Conservation (phyloP, 1,140 invertebrate genomes). For the Habropoda laboriosa region DNA sequence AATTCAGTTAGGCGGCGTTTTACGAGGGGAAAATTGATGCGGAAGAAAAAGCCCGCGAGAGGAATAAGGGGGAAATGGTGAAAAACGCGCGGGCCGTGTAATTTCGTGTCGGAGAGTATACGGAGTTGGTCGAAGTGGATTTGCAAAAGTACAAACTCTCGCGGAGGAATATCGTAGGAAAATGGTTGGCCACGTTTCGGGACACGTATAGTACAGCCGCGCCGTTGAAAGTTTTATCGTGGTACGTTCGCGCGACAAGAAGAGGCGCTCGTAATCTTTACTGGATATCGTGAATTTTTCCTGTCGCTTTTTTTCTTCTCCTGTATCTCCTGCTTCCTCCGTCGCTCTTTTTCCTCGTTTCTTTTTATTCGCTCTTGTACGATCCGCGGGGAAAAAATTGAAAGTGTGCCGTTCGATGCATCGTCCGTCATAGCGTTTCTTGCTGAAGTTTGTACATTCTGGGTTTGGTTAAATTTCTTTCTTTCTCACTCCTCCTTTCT, state of each 20-base stretch:
- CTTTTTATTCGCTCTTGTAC: not conserved
- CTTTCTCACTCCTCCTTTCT: no score
- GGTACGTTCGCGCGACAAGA: conserved; percentile 20
- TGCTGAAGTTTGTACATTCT: no score
- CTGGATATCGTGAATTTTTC: conserved; percentile 30
- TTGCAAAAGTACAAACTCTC: not conserved
- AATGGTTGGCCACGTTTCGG: not conserved
- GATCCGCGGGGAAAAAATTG: not conserved
- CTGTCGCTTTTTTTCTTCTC: not conserved
- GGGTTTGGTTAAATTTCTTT: no score
- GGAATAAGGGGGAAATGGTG: not conserved
- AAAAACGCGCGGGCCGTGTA: not conserved
- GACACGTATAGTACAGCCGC: not conserved
- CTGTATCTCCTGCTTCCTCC: not conserved
- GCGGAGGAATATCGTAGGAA: not conserved
- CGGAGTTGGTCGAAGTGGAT: conserved; percentile 4
- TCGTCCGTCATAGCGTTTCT: no score
- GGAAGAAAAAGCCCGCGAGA: not conserved
- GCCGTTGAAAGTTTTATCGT: conserved; percentile 50
- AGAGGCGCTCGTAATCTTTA: conserved; percentile 44
- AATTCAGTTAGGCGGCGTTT: no score
- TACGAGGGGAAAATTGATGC: not conserved
- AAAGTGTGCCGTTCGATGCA: conserved; percentile 3
- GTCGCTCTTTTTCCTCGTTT: not conserved
- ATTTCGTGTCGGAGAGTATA: conserved; percentile 17